These are phyloP conservation scores for Eristalinus sepulchralis DNA, from an alignment of 2,888 invertebrate species.

Conservation along the genomic window DNA sequence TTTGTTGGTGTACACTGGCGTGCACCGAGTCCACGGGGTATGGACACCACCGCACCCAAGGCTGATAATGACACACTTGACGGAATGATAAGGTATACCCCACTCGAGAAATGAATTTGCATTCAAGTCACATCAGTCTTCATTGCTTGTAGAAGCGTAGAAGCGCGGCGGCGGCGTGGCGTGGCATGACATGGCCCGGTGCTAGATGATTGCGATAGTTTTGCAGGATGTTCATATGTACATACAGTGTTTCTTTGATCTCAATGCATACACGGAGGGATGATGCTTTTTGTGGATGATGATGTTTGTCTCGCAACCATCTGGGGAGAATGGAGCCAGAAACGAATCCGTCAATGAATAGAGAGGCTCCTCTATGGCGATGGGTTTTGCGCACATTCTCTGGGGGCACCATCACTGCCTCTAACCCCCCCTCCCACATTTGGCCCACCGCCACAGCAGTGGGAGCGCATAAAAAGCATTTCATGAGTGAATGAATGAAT, in stretches of 20 bases:
- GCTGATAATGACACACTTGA: slow-evolving; percentile 34
- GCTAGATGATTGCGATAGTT: background rate
- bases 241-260: slow-evolving; percentile 4
- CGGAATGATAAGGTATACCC: slow-evolving; percentile 2
- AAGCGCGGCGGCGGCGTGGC: too few relatives aligned
- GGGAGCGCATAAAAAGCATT: slow-evolving; percentile 30
- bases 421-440: background rate
- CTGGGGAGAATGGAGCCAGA: background rate
- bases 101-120: slow-evolving; percentile 3
- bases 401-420: background rate
- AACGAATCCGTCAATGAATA: background rate
- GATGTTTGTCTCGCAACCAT: background rate
- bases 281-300: background rate
- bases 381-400: background rate
- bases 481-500: slow-evolving; percentile 49
- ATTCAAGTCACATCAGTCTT: slow-evolving; percentile 17
- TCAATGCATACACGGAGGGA: background rate
- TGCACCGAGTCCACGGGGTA: too few relatives aligned
- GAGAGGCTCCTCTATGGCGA: background rate
- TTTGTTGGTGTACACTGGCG: background rate
- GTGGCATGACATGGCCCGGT: background rate
- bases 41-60: background rate
- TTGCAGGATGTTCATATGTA: slow-evolving; percentile 8
- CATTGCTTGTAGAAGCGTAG: background rate
- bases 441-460: background rate